Base-by-base conservation (phyloP, 1,140 invertebrate genomes). In the Colletes gigas region DNA sequence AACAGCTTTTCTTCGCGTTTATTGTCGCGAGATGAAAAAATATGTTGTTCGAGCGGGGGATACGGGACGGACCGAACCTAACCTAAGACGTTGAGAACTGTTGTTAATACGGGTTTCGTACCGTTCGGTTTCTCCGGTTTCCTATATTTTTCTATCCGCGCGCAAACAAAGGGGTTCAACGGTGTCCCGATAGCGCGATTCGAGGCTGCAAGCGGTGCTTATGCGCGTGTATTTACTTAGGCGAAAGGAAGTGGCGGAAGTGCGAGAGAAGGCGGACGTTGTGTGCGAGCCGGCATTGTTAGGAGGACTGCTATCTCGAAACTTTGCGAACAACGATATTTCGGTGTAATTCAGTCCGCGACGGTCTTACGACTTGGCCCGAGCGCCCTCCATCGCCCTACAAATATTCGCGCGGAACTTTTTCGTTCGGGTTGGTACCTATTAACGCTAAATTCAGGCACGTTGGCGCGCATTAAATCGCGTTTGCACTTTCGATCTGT, bases 321-420 rank as follows among this genome's bases (percentile, higher is more conserved):
- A 63, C 59, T 73, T 73, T 30, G 44, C 44, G 9, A 54, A 74
- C 60, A 44, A 60, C 10, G 17, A 74, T 74, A 65, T 75, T 66
- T 75, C 73, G 39, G 17, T 8, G 39, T 17, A 39, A 41, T 39
- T 65, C 19, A 21, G 54, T n/a, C n/a, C 39, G 17, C 30, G 17
- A 47, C n/a, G 41, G 41, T 59, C 57, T 3, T 4, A 9, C n/a
- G 17, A 17, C 55, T 57, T 8, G 55, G 15, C 17, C 30, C 8
- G 17, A 57, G n/a, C 55, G n/a, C 14, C 6, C 7, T 57, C 12
- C n/a, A 7, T 4, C 15, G 15, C 55, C 4, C 55, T 19, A n/a
- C 7, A n/a, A 57, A 57, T 57, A 57, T 57, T n/a, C 55, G 3
- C n/a, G 55, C 0, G 55, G 4, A 57, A 57, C 55, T 57, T 57